Percentiles rank a stretch among this genome's conserved stretches.
Conservation (phyloP, 2,888 invertebrate genomes). For the Cheilosia vernalis region DNA sequence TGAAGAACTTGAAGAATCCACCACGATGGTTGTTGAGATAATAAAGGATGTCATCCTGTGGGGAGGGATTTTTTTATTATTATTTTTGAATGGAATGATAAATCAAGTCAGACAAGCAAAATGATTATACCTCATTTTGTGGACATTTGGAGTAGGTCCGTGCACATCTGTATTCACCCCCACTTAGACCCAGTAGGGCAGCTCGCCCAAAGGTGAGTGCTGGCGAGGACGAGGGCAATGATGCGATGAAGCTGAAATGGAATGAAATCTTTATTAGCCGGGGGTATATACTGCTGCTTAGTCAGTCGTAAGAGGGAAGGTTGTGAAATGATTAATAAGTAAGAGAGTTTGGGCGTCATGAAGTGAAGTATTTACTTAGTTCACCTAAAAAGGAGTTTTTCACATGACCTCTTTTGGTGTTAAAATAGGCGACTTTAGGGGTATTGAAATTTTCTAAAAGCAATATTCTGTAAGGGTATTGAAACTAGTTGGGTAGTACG, state of each 20-base stretch:
- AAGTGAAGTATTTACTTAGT: too few species aligned
- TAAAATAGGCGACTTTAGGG: too few species aligned
- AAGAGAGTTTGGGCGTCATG: too few species aligned
- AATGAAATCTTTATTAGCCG: too few species aligned
- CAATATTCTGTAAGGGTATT: too few species aligned
- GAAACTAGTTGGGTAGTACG: too few species aligned
- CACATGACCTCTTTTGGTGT: too few species aligned
- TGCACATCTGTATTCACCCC: constrained; percentile 81
- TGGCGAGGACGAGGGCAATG: constrained; percentile 84
- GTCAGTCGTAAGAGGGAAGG: too few species aligned
- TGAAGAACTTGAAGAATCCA: constrained; percentile 92
- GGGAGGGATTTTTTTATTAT: neutral
- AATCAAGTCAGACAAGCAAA: constrained; percentile 35
- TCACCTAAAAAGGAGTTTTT: too few species aligned
- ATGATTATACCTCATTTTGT: constrained; percentile 84
- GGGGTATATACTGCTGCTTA: too few species aligned
- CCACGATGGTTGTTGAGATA: constrained; percentile 94
- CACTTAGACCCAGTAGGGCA: constrained; percentile 89
- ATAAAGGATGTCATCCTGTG: constrained; percentile 87
- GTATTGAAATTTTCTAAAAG: too few species aligned
- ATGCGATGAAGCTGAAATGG: constrained; percentile 79
- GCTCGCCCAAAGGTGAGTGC: constrained; percentile 90
- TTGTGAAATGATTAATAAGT: too few species aligned
- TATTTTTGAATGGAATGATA: constrained; percentile 64
- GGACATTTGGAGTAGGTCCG: constrained; percentile 90